phyloP scores from a whole-genome alignment of 2,888 invertebrate species.

The Notodonta ziczac region DNA sequence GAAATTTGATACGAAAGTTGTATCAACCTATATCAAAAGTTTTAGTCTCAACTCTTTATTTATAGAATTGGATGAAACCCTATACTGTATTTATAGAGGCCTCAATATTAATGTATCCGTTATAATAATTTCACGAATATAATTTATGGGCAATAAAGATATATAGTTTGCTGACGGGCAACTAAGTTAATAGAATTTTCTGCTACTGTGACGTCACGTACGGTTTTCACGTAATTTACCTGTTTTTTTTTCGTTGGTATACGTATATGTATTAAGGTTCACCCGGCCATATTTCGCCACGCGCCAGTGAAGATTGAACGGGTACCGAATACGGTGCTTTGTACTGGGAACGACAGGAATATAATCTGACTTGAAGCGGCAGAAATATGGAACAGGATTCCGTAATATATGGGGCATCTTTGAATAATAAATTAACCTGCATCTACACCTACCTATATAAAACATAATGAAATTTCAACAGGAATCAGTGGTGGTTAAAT shows the following conservation, averaged over 20 bases:
- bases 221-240: slow-evolving; percentile 64
- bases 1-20: slow-evolving; percentile 14
- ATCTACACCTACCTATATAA: too few species aligned
- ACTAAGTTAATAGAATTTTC: slow-evolving; percentile 74
- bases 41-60: slow-evolving; percentile 14
- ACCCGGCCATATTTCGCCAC: slow-evolving; percentile 69
- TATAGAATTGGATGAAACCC: slow-evolving; percentile 20
- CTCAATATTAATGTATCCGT: slow-evolving; percentile 52
- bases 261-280: slow-evolving; percentile 66
- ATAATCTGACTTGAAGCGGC: slow-evolving; percentile 41
- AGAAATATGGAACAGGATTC: neutral
- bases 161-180: slow-evolving; percentile 67
- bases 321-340: slow-evolving; percentile 59
- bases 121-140: slow-evolving; percentile 57
- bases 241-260: slow-evolving; percentile 61
- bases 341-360: slow-evolving; percentile 46
- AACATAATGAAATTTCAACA: too few species aligned
- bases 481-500: too few species aligned
- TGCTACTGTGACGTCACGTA: slow-evolving; percentile 68
- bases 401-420: neutral
- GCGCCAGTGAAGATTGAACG: slow-evolving; percentile 69
- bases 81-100: slow-evolving; percentile 34
- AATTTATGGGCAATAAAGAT: slow-evolving; percentile 60
- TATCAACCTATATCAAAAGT: neutral
- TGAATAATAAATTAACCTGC: slow-evolving; percentile 3